A percentile compares a stretch with the other conserved stretches of the same genome.
Conservation (phyloP, 2,113 vertebrate species). For the Egretta garzetta region DNA sequence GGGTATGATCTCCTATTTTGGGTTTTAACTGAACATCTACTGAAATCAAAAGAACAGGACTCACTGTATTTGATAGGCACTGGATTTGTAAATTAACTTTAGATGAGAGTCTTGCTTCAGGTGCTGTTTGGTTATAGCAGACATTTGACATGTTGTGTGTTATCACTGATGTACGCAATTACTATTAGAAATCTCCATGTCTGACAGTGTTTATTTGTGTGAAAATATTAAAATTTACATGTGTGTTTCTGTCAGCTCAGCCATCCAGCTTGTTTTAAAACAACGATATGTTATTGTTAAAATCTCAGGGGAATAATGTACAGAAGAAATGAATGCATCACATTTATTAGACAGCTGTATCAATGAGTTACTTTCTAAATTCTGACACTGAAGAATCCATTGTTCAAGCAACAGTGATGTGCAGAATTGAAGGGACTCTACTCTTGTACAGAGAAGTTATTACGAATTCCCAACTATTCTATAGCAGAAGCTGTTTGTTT, state of each 20-base stretch:
- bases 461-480: neutral
- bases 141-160: neutral
- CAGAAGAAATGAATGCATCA: neutral
- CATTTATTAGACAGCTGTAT: neutral
- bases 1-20: neutral
- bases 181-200: neutral
- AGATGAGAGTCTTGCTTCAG: neutral
- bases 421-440: neutral
- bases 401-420: neutral
- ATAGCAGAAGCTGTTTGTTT: conserved; percentile 18
- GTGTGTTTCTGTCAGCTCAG: neutral
- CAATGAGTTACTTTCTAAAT: neutral
- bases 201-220: neutral
- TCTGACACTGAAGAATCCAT: conserved; percentile 11
- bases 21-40: neutral
- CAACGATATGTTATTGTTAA: neutral
- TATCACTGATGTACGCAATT: neutral
- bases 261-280: neutral
- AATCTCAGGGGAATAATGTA: neutral
- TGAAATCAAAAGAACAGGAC: neutral
- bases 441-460: neutral
- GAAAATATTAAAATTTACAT: neutral
- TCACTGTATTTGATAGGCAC: neutral
- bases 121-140: neutral
- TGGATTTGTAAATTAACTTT: neutral